These are phyloP conservation scores for Archegozetes longisetosus DNA, from an alignment of 1,140 invertebrate genomes.

Conservation along the genomic window DNA sequence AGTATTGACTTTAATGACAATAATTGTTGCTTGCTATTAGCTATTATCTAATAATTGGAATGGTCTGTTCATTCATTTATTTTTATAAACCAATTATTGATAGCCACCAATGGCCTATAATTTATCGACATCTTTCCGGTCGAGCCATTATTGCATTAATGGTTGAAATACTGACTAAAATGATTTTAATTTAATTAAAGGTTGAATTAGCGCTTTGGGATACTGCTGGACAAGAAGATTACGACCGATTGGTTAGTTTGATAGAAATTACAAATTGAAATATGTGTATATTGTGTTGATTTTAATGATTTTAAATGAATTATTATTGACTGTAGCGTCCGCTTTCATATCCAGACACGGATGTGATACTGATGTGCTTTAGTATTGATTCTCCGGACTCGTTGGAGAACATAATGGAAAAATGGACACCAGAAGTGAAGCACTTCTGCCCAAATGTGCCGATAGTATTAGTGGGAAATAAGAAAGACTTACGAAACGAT, in stretches of 20 bases:
- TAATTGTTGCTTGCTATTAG: too few relatives aligned
- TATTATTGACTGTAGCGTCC: constrained; percentile 38
- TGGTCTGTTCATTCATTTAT: too few relatives aligned
- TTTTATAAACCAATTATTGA: too few relatives aligned
- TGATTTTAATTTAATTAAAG: too few relatives aligned
- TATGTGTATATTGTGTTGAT: background rate
- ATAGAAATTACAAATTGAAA: background rate
- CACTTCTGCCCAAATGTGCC: constrained; percentile 44
- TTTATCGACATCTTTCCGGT: too few relatives aligned
- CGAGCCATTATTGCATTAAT: too few relatives aligned
- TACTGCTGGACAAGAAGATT: constrained; percentile 88
- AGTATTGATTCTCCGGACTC: constrained; percentile 94
- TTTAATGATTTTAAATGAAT: background rate
- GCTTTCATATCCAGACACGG: constrained; percentile 93
- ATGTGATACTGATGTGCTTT: constrained; percentile 96
- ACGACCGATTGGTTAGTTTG: constrained; percentile 50
- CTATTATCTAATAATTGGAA: too few relatives aligned
- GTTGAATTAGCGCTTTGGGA: constrained; percentile 90
- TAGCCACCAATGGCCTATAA: too few relatives aligned
- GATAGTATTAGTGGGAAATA: constrained; percentile 43
- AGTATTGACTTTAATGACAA: too few relatives aligned
- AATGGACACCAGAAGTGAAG: constrained; percentile 66
- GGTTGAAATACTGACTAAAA: too few relatives aligned
- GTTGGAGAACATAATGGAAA: constrained; percentile 96
- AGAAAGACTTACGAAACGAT: constrained; percentile 81